These are phyloP conservation scores for Stenopsyche tienmushanensis DNA, from an alignment of 1,140 invertebrate genomes.

Conservation along the genomic window DNA sequence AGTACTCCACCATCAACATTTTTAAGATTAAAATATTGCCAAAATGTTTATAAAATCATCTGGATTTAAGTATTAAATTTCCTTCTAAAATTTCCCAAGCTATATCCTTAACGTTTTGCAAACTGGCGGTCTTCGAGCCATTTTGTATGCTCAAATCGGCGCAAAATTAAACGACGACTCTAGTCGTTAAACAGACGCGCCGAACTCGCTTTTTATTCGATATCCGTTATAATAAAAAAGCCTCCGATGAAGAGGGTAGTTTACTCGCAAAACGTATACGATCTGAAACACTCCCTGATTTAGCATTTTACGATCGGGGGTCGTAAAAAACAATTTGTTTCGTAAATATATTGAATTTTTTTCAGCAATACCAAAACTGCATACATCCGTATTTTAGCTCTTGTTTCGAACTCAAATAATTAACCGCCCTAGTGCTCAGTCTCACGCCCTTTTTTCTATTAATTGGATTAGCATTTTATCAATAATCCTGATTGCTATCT, in stretches of 20 bases:
- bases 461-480: constrained; percentile 4
- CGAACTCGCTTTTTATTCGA: constrained; percentile 21
- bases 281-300: too few relatives aligned
- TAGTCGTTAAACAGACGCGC: constrained; percentile 17
- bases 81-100: too few relatives aligned
- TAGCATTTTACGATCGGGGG: not conserved
- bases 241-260: not conserved
- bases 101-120: too few relatives aligned
- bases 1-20: too few relatives aligned
- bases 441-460: not conserved
- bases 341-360: constrained; percentile 4
- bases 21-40: too few relatives aligned
- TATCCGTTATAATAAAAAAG: constrained; percentile 16
- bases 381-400: not conserved
- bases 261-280: too few relatives aligned
- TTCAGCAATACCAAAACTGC: not conserved
- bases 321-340: not conserved
- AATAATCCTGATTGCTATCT: not conserved
- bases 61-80: too few relatives aligned
- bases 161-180: constrained; percentile 27
- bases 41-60: too few relatives aligned
- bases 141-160: constrained; percentile 8
- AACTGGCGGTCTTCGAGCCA: not conserved
- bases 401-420: not conserved
- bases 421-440: not conserved